A percentile compares a stretch with the other conserved stretches of the same genome.
Evolutionary conservation across 2,888 invertebrate species (phyloP).

Genomic region (Notodonta dromedarius): DNA sequence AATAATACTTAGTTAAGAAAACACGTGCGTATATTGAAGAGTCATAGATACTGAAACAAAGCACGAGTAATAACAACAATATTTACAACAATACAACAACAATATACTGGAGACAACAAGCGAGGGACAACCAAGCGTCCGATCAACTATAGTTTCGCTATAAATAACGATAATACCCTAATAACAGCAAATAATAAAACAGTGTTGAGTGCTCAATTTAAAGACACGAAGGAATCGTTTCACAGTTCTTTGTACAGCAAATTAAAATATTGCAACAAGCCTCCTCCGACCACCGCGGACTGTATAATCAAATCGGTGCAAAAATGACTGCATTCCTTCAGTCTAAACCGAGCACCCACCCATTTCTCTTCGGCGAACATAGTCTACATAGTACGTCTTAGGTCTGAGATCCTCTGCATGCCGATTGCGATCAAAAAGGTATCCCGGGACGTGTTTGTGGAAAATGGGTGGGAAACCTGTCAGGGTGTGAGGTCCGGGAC

Average conservation of each 20-base stretch:
- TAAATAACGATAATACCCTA: slow-evolving; percentile 36
- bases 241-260: slow-evolving; percentile 56
- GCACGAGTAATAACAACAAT: slow-evolving; percentile 14
- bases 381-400: slow-evolving; percentile 82
- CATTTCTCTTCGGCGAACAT: slow-evolving; percentile 80
- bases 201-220: slow-evolving; percentile 77
- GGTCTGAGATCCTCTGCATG: slow-evolving; percentile 76
- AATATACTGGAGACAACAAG: slow-evolving; percentile 28
- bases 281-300: slow-evolving; percentile 21
- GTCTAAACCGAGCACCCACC: slow-evolving; percentile 82
- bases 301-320: slow-evolving; percentile 48
- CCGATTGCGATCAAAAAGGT: slow-evolving; percentile 74
- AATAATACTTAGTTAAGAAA: slow-evolving; percentile 18
- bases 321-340: slow-evolving; percentile 63
- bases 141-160: slow-evolving; percentile 29
- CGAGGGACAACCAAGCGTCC: slow-evolving; percentile 29
- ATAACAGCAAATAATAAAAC: slow-evolving; percentile 64
- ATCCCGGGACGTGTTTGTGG: slow-evolving; percentile 78
- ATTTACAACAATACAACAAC: slow-evolving; percentile 29
- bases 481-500: slow-evolving; percentile 72
- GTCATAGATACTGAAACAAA: slow-evolving; percentile 17
- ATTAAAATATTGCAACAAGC: slow-evolving; percentile 52
- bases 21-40: slow-evolving; percentile 20
- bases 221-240: slow-evolving; percentile 72
- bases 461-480: slow-evolving; percentile 78